Conservation (phyloP, 2,888 invertebrate species). For the Lepidocyrtinus sp. region DNA sequence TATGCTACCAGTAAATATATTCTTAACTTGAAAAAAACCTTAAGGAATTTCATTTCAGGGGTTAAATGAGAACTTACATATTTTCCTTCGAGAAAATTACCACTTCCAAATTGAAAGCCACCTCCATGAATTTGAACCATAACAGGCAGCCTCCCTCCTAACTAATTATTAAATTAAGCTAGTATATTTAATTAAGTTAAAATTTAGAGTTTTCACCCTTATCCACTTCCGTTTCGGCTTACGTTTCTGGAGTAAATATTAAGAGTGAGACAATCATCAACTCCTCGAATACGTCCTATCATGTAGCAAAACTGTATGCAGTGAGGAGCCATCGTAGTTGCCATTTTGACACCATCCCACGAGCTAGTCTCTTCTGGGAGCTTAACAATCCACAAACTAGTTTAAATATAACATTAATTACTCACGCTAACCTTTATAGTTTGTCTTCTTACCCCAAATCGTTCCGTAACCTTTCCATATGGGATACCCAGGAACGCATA, state of each 20-base stretch:
- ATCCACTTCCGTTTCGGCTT: too few relatives aligned
- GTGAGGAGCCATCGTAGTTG: constrained; percentile 30
- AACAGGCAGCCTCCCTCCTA: too few relatives aligned
- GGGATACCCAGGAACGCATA: constrained; percentile 44
- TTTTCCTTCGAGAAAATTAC: background rate
- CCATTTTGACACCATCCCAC: constrained; percentile 48
- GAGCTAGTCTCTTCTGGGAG: constrained; percentile 17
- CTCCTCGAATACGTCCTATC: constrained; percentile 25
- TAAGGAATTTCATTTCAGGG: background rate
- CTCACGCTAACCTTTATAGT: too few relatives aligned
- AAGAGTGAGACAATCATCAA: constrained; percentile 50
- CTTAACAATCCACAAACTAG: too few relatives aligned
- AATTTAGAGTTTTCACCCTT: too few relatives aligned
- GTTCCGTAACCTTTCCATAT: constrained; percentile 40
- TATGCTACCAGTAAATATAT: too few relatives aligned
- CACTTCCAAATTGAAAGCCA: background rate
- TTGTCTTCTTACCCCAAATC: constrained; percentile 48
- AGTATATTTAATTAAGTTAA: too few relatives aligned
- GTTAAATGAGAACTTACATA: background rate
- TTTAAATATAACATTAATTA: too few relatives aligned
- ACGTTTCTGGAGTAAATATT: constrained; percentile 48
- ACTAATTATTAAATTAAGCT: too few relatives aligned
- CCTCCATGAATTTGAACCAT: background rate
- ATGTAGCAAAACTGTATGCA: constrained; percentile 47
- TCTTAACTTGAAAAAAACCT: background rate